phyloP scores from a whole-genome alignment of 2,888 invertebrate genomes.

The Chaitophorus viminalis region DNA sequence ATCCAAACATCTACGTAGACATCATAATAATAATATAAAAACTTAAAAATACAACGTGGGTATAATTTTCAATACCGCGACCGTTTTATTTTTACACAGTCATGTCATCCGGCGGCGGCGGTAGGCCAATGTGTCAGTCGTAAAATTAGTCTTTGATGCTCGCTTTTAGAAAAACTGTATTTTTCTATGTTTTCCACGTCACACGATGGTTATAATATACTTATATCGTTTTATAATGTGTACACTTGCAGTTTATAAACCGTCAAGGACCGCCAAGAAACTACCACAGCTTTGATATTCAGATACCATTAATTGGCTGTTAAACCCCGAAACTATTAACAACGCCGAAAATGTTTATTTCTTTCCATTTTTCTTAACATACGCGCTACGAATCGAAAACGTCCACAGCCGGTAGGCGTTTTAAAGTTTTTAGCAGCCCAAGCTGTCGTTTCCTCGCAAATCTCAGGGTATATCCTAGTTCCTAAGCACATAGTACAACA shows the following conservation, averaged over 20 bases:
- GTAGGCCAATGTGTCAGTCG: slow-evolving; percentile 29
- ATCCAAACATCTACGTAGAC: background rate
- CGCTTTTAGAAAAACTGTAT: background rate
- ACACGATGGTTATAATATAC: background rate
- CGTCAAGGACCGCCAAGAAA: slow-evolving; percentile 8
- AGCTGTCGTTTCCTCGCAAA: background rate
- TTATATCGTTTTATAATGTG: too few species aligned
- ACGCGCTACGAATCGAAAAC: background rate
- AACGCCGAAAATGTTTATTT: background rate
- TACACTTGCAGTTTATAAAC: background rate
- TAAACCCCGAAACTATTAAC: slow-evolving; percentile 31
- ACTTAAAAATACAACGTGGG: slow-evolving; percentile 42
- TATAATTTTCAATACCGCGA: slow-evolving; percentile 46
- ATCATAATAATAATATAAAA: background rate
- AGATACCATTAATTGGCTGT: slow-evolving; percentile 1
- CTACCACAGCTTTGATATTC: background rate
- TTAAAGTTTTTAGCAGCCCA: background rate
- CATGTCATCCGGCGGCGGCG: background rate
- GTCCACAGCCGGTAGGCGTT: background rate
- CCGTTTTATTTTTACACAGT: slow-evolving; percentile 51
- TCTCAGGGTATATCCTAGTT: background rate
- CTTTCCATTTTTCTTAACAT: background rate
- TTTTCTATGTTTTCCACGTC: background rate
- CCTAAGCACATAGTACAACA: background rate
- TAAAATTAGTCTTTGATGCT: slow-evolving; percentile 44